These are phyloP conservation scores for Archips xylosteana DNA, from an alignment of 2,888 invertebrate species.

Conservation along the genomic window DNA sequence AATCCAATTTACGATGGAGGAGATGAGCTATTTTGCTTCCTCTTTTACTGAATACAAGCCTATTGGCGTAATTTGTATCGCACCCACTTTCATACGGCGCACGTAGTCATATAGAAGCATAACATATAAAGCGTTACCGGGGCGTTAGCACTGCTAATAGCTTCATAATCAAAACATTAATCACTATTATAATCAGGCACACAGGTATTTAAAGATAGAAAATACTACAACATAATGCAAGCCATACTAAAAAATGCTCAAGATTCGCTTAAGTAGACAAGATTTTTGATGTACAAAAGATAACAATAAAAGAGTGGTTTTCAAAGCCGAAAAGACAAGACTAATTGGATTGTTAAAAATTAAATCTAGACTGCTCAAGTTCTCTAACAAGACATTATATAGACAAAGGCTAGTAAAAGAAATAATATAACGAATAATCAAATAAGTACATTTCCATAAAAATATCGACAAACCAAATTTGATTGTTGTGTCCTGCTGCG, in stretches of 20 bases:
- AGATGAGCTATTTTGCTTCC: background rate
- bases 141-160: no score
- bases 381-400: background rate
- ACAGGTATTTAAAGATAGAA: background rate
- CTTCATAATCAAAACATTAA: no score
- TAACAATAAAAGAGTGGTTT: no score
- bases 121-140: background rate
- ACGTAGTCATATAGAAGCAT: background rate
- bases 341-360: no score
- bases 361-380: background rate
- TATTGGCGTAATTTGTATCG: background rate
- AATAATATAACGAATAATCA: background rate
- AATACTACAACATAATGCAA: background rate
- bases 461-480: constrained; percentile 67
- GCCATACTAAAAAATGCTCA: background rate
- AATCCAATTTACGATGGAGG: background rate
- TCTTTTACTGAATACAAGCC: background rate
- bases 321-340: no score
- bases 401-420: background rate
- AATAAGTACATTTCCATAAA: constrained; percentile 3
- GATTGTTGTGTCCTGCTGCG: constrained; percentile 65
- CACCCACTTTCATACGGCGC: background rate
- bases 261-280: no score
- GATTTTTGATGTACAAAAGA: no score
- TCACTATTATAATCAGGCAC: no score